Base-by-base conservation (phyloP, 2,113 vertebrate species). In the Dunckerocampus dactyliophorus region DNA sequence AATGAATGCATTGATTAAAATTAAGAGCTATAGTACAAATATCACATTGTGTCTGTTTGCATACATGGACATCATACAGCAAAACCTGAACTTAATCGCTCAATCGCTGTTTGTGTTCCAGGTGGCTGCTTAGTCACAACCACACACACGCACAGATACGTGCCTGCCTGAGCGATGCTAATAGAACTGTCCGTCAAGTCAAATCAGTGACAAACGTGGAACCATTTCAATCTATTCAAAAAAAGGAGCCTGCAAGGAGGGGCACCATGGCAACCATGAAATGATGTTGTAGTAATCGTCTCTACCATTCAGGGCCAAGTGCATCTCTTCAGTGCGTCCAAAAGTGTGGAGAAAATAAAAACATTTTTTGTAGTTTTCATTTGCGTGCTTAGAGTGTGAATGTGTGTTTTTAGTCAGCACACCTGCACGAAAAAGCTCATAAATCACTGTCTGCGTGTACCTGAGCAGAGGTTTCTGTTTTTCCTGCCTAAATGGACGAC, bases 141-240 rank as follows among this genome's bases (percentile, higher is more conserved):
- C 31, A 50, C 56, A 42, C 59, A 49, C 8, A 22, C 31, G 52
- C 52, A 51, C 8, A 59, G n/a, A 42, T 61, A 56, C 11, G 28
- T 31, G 21, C 55, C 56, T 28, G 24, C 24, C 8, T 20, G 63
- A 52, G 39, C 3, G 43, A 72, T 64, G 65, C 52, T 84, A 80
- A 85, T 84, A 62, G 70, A 84, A 75, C 72, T 83, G 77, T 83
- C 82, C 47, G 43, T 88, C 82, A 75, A 75, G 54, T 58, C 56
- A 68, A 83, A 85, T 78, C 61, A 65, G 49, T 54, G 45, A 72
- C 69, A 68, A 72, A 68, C 68, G 34, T 31, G 43, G 21, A 46
- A 76, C 21, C 57, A 59, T 74, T 79, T 74, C 63, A 77, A 74
- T 86, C 62, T 75, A 46, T 65, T 71, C 42, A 72, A 59, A 49